These are phyloP conservation scores for Oxyura jamaicensis DNA, from an alignment of 2,113 vertebrate genomes.

Conservation along the genomic window DNA sequence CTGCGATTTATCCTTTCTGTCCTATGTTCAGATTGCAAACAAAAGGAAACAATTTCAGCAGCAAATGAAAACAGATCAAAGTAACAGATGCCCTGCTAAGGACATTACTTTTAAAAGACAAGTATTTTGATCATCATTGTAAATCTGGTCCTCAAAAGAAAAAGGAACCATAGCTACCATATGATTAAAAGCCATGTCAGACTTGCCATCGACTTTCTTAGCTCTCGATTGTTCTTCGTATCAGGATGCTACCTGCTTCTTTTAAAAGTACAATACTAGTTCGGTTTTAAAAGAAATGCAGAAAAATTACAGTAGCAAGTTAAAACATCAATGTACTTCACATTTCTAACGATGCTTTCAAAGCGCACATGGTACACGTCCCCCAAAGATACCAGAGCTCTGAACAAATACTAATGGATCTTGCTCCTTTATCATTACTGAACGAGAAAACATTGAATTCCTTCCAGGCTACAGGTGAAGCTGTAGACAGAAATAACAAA, in stretches of 20 bases:
- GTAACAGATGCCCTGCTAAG: constrained; percentile 12
- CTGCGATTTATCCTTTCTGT: constrained; percentile 34
- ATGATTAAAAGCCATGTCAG: not conserved
- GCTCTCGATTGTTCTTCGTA: not conserved
- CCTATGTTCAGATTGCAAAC: not conserved
- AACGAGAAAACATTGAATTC: not conserved
- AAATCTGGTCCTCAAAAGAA: constrained; percentile 13
- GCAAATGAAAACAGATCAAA: constrained; percentile 38
- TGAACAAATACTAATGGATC: not conserved
- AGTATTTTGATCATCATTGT: constrained; percentile 6
- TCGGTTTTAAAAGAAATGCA: not conserved
- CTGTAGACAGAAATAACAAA: not conserved
- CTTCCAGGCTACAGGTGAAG: not conserved
- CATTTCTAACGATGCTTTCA: not conserved
- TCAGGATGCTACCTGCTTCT: not conserved
- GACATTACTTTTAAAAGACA: constrained; percentile 3
- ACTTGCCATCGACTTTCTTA: not conserved
- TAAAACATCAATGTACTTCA: not conserved
- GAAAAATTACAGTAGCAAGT: not conserved
- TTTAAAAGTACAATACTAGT: not conserved
- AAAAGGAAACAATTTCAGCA: constrained; percentile 43
- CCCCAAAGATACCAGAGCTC: not conserved
- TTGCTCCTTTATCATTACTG: not conserved
- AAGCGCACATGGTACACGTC: not conserved
- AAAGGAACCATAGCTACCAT: not conserved